phyloP scores from a whole-genome alignment of 2,113 vertebrate species.

The Microtus richardsoni region DNA sequence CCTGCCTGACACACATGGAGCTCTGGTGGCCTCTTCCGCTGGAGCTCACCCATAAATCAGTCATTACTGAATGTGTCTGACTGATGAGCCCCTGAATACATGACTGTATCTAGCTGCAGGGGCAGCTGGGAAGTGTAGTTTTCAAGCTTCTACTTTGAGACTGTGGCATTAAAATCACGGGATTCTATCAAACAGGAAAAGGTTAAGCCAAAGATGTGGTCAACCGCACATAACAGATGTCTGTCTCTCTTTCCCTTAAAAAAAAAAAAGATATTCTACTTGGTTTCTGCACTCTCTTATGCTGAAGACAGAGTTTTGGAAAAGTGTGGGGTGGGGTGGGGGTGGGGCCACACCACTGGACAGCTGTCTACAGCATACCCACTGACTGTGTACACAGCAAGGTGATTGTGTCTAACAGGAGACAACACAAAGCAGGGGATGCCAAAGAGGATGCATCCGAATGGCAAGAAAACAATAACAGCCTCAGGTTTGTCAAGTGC shows the following conservation, averaged over 20 bases:
- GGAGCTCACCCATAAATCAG: background rate
- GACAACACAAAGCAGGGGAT: background rate
- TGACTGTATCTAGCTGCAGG: background rate
- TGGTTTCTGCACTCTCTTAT: background rate
- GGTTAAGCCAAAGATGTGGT: background rate
- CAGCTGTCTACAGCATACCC: background rate
- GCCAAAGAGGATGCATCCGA: conserved; percentile 20
- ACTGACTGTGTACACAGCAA: background rate
- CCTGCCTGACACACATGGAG: rapidly evolving
- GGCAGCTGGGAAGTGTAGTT: conserved; percentile 40
- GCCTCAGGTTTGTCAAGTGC: background rate
- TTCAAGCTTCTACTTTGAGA: background rate
- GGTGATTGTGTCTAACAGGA: background rate
- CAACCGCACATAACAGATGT: background rate
- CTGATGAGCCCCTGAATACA: background rate
- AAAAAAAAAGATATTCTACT: background rate
- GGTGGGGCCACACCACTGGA: too few relatives aligned
- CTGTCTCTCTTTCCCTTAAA: background rate
- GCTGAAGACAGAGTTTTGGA: background rate
- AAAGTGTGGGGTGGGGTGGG: background rate
- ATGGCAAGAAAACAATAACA: conserved; percentile 44
- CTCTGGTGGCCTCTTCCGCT: background rate
- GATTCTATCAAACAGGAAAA: background rate
- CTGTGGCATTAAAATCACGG: background rate
- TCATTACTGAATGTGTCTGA: background rate